Percentiles rank a stretch among this genome's conserved stretches.
These are phyloP conservation scores for Tetragnatha versicolor DNA, from an alignment of 1,140 invertebrate genomes.

Conservation along the genomic window DNA sequence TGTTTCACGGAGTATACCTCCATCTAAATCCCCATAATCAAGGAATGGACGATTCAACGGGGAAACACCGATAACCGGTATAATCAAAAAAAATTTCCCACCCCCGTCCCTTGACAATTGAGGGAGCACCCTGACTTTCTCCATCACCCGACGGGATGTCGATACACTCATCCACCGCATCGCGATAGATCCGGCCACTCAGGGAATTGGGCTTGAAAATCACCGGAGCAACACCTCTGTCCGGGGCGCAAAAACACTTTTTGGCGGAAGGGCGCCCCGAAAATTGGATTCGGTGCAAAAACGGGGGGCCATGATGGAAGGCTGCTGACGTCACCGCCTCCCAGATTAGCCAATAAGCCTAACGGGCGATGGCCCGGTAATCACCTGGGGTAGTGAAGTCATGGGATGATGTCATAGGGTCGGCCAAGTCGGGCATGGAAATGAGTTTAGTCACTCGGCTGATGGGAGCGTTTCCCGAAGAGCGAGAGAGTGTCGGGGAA, in stretches of 20 bases:
- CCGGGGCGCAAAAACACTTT: not conserved
- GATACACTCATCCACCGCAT: constrained; percentile 11
- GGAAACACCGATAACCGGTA: too few species aligned
- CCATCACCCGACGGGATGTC: too few species aligned
- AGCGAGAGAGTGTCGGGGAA: constrained; percentile 39
- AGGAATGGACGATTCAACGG: too few species aligned
- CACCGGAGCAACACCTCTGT: not conserved
- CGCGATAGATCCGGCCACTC: not conserved
- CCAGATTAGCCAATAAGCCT: constrained; percentile 53
- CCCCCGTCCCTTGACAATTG: too few species aligned
- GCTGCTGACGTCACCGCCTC: constrained; percentile 12
- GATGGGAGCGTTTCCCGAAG: constrained; percentile 36
- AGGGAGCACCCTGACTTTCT: too few species aligned
- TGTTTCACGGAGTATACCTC: too few species aligned
- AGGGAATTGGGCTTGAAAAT: not conserved
- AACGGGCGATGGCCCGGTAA: constrained; percentile 49
- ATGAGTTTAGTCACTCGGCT: constrained; percentile 53
- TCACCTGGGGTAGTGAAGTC: constrained; percentile 43
- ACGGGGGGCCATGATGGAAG: constrained; percentile 10
- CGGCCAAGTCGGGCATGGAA: constrained; percentile 44
- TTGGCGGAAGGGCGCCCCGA: not conserved
- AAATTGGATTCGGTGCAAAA: constrained; percentile 42
- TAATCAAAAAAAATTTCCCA: too few species aligned
- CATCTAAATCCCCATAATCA: too few species aligned
- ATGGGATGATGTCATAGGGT: constrained; percentile 52